phyloP scores from a whole-genome alignment of 2,888 invertebrate species.

The Hydraecia micacea region DNA sequence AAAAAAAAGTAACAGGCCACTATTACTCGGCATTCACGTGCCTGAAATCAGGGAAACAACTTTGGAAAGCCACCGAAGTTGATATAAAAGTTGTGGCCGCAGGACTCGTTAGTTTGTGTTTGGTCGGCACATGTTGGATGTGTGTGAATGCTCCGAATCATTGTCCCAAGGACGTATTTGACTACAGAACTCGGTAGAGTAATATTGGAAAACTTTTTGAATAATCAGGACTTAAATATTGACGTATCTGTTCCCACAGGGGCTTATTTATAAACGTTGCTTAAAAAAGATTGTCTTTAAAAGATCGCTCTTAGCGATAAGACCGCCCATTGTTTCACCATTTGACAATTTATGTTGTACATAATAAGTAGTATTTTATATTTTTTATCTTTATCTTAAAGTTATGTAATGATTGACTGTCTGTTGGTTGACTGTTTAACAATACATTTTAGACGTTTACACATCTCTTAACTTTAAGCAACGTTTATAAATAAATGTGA shows the following conservation, averaged over 20 bases:
- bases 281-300: neutral
- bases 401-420: neutral
- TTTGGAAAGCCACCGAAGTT: slow-evolving; percentile 65
- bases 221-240: neutral
- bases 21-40: slow-evolving; percentile 62
- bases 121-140: slow-evolving; percentile 22
- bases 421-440: neutral
- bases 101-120: slow-evolving; percentile 68
- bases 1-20: slow-evolving; percentile 49
- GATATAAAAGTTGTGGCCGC: slow-evolving; percentile 70
- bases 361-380: no score
- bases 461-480: no score
- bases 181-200: neutral
- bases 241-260: neutral
- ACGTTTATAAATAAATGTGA: neutral
- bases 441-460: neutral
- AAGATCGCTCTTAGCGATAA: neutral
- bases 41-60: slow-evolving; percentile 66
- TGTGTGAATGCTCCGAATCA: slow-evolving; percentile 27
- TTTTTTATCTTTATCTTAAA: neutral
- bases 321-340: neutral
- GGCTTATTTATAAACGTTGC: no score
- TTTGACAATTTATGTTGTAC: neutral
- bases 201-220: slow-evolving; percentile 3
- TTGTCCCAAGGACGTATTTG: slow-evolving; percentile 13